These are phyloP conservation scores for Schizopygopsis malacanthus DNA, from an alignment of 2,797 vertebrate genomes.

Conservation along the genomic window DNA sequence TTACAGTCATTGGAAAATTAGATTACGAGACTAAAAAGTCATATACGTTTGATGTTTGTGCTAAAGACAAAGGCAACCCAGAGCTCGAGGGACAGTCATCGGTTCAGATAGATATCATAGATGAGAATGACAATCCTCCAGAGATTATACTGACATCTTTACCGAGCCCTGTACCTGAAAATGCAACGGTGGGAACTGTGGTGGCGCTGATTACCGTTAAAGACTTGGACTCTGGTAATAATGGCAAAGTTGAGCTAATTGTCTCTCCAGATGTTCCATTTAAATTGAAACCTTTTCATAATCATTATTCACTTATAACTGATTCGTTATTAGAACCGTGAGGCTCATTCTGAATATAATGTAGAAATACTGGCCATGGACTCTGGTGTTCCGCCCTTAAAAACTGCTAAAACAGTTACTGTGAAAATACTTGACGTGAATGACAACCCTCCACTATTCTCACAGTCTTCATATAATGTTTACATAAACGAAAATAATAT, in stretches of 20 bases:
- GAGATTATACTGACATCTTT: constrained; percentile 74
- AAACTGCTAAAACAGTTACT: constrained; percentile 7
- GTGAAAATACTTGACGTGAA: constrained; percentile 55
- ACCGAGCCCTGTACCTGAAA: constrained; percentile 70
- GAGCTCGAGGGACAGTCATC: constrained; percentile 72
- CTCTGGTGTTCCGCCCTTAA: constrained; percentile 39
- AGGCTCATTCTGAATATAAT: constrained; percentile 44
- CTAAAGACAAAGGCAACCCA: constrained; percentile 70
- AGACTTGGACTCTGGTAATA: constrained; percentile 57
- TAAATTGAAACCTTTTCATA: constrained; percentile 49
- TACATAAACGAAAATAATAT: constrained; percentile 56
- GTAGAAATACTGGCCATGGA: constrained; percentile 50
- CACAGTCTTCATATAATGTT: constrained; percentile 41
- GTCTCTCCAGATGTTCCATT: constrained; percentile 42
- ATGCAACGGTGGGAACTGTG: constrained; percentile 61
- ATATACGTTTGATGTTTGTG: constrained; percentile 70
- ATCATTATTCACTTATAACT: constrained; percentile 56
- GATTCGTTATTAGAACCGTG: constrained; percentile 47
- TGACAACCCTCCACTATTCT: constrained; percentile 52
- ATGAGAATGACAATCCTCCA: constrained; percentile 76
- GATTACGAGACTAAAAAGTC: constrained; percentile 68
- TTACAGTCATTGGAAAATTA: constrained; percentile 67
- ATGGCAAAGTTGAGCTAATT: constrained; percentile 49
- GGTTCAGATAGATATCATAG: constrained; percentile 71
- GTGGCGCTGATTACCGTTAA: constrained; percentile 57